Base-by-base conservation (phyloP, 2,113 vertebrate species). In the Bothrops jararaca region DNA sequence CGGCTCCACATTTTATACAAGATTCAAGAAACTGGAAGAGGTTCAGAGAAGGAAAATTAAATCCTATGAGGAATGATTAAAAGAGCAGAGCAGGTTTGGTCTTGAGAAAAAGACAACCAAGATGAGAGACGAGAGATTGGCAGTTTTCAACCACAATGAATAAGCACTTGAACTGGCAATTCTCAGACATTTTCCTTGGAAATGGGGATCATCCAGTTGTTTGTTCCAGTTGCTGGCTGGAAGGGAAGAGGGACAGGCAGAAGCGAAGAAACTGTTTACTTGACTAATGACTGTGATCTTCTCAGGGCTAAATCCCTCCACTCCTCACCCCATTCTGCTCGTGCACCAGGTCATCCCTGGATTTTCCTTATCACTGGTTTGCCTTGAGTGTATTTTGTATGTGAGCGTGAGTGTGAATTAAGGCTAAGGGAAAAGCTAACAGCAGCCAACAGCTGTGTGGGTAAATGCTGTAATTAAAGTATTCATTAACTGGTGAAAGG, bases 401-500 rank as follows among this genome's bases (percentile, higher is more conserved):
- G 7, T 0, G 50, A 64, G 90, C 29, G 60, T 1, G 9, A 0
- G 0, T 26, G 11, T 53, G 42, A 60, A 10, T 54, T 15, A 42
- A 0, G 2, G 29, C 86, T 10, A 9, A 22, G 18, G 42, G 39
- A 0, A 0, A 29, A 53, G 87, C 91, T 91, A 89, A 87, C 57
- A 58, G 87, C 50, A 45, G 48, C 89, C 94, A 93, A 92, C 92
- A 50, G 24, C 92, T 13, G 20, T n/a, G 92, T 42, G 94, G 92
- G 86, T 93, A 85, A 95, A 89, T 15, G 95, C 86, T 15, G 93
- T 92, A 95, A 95, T 96, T 95, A 96, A 90, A 91, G 2, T 0
- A 0, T 94, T 96, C 95, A 29, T 96, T 96, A 95, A 92, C 95
- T 90, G 89, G 92, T 53, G 85, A 90, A 69, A 0, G 42, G 42